phyloP scores from a whole-genome alignment of 2,797 vertebrate species.

The Crax fasciolata region DNA sequence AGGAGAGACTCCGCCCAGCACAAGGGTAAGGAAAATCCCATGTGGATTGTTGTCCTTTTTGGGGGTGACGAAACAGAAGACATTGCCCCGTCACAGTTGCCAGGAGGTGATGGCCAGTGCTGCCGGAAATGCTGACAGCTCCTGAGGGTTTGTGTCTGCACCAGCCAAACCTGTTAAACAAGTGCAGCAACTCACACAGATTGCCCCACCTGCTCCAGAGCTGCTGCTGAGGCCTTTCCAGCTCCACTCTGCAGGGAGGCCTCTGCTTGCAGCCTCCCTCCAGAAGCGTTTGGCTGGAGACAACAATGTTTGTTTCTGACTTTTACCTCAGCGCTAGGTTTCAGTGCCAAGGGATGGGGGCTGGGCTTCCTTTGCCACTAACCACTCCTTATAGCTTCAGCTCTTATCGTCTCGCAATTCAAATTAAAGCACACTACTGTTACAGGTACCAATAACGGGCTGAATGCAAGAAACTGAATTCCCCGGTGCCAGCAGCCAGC shows the following conservation, averaged over 20 bases:
- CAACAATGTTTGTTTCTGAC: rapidly evolving
- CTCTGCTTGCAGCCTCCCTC: background rate
- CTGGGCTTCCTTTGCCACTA: background rate
- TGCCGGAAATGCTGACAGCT: background rate
- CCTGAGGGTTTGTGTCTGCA: background rate
- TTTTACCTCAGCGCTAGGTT: background rate
- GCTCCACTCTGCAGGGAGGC: background rate
- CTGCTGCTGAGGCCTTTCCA: background rate
- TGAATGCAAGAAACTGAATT: background rate
- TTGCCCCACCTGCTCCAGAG: background rate
- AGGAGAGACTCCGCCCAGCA: background rate
- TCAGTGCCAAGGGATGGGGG: background rate
- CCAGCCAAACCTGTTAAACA: slow-evolving; percentile 17
- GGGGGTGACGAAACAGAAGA: background rate
- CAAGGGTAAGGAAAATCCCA: background rate
- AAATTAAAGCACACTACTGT: background rate
- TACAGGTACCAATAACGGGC: background rate
- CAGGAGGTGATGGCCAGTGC: background rate
- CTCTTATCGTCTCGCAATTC: background rate
- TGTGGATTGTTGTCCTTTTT: background rate
- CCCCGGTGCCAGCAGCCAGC: background rate
- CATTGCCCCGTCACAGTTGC: background rate
- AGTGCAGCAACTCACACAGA: background rate
- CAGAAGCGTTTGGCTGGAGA: background rate
- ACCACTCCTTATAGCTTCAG: background rate